Percentiles rank a stretch among this genome's conserved stretches.
Evolutionary conservation across 2,888 invertebrate genomes (phyloP).

Genomic region (Nomada flava): DNA sequence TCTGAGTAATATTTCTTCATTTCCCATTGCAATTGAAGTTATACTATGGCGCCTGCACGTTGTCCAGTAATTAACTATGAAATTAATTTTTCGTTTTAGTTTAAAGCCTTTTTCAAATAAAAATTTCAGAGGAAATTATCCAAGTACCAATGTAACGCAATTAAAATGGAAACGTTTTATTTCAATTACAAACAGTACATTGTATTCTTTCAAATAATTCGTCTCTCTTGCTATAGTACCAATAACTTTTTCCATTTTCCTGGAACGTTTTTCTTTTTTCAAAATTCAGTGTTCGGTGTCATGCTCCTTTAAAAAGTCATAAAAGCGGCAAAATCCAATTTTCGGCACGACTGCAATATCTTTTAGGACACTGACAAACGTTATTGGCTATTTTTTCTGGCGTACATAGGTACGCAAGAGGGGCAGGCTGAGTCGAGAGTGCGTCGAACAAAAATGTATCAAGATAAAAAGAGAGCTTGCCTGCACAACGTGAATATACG

Average conservation of each 20-base stretch:
- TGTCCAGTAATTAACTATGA: too few relatives aligned
- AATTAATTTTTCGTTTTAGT: too few relatives aligned
- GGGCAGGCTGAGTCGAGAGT: background rate
- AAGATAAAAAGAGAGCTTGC: background rate
- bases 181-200: background rate
- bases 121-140: too few relatives aligned
- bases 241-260: background rate
- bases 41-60: too few relatives aligned
- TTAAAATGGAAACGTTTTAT: too few relatives aligned
- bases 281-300: background rate
- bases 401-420: background rate
- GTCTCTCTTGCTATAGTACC: background rate
- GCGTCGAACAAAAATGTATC: conserved; percentile 14
- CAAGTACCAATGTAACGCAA: too few relatives aligned
- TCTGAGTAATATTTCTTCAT: too few relatives aligned
- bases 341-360: conserved; percentile 3
- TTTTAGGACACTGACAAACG: background rate
- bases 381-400: conserved; percentile 12
- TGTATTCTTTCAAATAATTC: background rate
- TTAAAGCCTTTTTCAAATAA: too few relatives aligned
- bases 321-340: background rate
- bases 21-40: too few relatives aligned
- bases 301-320: background rate
- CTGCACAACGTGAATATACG: background rate
- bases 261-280: background rate